These are phyloP conservation scores for Helostoma temminkii DNA, from an alignment of 2,797 vertebrate species.

Conservation along the genomic window DNA sequence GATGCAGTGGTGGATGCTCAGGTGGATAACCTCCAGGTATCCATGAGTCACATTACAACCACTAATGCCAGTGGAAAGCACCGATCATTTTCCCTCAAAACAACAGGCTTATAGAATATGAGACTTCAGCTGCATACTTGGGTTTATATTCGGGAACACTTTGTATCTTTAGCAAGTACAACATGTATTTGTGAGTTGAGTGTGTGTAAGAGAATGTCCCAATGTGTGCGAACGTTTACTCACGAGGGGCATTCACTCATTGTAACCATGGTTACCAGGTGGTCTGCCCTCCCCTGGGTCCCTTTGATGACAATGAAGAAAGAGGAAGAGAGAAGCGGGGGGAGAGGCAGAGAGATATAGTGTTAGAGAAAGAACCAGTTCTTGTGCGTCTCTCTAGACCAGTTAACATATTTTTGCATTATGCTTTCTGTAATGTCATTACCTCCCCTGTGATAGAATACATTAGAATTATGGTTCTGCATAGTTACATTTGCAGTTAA, in stretches of 20 bases:
- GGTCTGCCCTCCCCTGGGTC: conserved; percentile 69
- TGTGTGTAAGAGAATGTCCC: conserved; percentile 30
- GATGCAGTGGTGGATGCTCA: conserved; percentile 20
- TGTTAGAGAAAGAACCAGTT: conserved; percentile 1
- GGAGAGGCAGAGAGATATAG: neutral
- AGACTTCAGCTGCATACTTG: neutral
- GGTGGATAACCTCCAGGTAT: conserved; percentile 44
- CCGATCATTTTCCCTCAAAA: neutral
- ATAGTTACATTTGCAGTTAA: conserved; percentile 6
- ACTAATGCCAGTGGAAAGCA: conserved; percentile 40
- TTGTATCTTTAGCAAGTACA: conserved; percentile 22
- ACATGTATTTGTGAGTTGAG: conserved; percentile 14
- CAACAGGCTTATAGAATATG: neutral
- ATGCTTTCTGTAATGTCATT: neutral
- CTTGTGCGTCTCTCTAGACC: conserved; percentile 18
- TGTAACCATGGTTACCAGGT: conserved; percentile 79
- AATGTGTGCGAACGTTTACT: conserved; percentile 36
- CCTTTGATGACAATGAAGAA: conserved; percentile 61
- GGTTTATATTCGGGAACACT: conserved; percentile 16
- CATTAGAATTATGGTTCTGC: neutral
- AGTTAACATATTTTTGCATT: conserved; percentile 7
- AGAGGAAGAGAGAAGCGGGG: conserved; percentile 8
- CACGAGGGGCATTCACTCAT: conserved; percentile 51
- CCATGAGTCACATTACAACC: conserved; percentile 48
- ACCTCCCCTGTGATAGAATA: neutral